Conservation (phyloP, 2,113 vertebrate genomes). For the Merops nubicus region DNA sequence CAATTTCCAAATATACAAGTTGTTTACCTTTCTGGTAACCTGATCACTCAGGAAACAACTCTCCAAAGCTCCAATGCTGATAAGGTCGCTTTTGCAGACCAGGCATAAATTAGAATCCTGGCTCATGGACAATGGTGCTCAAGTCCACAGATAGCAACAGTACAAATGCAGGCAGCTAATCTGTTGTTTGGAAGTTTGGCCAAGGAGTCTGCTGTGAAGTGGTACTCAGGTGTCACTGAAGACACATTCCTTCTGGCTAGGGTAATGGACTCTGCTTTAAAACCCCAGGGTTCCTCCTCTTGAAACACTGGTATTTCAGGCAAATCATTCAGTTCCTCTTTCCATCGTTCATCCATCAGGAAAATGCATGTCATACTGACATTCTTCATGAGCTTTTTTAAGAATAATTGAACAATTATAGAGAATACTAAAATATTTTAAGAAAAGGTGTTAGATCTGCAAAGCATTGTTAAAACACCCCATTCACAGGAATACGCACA, state of each 20-base stretch:
- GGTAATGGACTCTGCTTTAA: neutral
- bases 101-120: neutral
- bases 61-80: neutral
- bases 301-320: neutral
- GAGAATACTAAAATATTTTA: slow-evolving; percentile 37
- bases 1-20: neutral
- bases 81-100: neutral
- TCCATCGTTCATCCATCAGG: neutral
- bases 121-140: neutral
- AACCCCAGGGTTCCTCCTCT: neutral
- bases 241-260: neutral
- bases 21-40: neutral
- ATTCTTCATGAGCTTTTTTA: slow-evolving; percentile 25
- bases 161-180: neutral
- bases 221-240: neutral
- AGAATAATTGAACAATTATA: neutral
- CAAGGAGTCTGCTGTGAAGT: neutral
- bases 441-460: slow-evolving; percentile 8
- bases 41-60: neutral
- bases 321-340: neutral
- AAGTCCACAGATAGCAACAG: neutral
- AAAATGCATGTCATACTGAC: slow-evolving; percentile 8
- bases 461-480: slow-evolving; percentile 22
- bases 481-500: neutral
- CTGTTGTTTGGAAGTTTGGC: neutral